phyloP scores from a whole-genome alignment of 2,797 vertebrate genomes.

The Eulemur coronatus region DNA sequence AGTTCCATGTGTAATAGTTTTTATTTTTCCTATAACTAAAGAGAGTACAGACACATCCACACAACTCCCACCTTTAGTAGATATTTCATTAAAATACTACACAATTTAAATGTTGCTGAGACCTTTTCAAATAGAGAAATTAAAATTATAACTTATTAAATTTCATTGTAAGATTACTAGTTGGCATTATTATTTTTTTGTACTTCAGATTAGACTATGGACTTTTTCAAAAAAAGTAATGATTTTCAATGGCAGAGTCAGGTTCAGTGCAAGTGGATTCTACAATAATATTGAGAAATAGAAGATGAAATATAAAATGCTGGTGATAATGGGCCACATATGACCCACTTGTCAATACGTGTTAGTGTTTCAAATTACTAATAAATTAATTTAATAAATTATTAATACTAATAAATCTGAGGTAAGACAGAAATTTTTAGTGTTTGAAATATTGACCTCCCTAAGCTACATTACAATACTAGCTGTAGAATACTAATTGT shows the following conservation, averaged over 20 bases:
- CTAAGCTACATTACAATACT: background rate
- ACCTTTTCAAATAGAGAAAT: constrained; percentile 44
- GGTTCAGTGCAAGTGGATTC: background rate
- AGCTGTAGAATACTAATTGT: background rate
- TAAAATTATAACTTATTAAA: background rate
- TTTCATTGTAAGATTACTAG: background rate
- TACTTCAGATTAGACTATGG: background rate
- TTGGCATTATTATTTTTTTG: background rate
- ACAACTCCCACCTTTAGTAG: background rate
- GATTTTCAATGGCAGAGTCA: constrained; percentile 6
- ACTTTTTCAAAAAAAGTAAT: background rate
- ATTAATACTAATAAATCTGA: background rate
- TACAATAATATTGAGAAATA: background rate
- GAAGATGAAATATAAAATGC: constrained; percentile 27
- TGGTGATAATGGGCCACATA: background rate
- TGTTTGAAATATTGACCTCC: background rate
- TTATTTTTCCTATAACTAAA: constrained; percentile 45
- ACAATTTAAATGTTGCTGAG: constrained; percentile 32
- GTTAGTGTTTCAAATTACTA: background rate
- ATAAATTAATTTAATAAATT: constrained; percentile 3
- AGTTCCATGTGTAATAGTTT: constrained; percentile 14
- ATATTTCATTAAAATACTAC: constrained; percentile 22
- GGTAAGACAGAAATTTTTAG: background rate
- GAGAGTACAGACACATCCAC: background rate
- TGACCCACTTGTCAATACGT: background rate